Percentiles rank a stretch among this genome's conserved stretches.
These are phyloP conservation scores for Albula glossodonta DNA, from an alignment of 2,113 vertebrate species.

Conservation along the genomic window DNA sequence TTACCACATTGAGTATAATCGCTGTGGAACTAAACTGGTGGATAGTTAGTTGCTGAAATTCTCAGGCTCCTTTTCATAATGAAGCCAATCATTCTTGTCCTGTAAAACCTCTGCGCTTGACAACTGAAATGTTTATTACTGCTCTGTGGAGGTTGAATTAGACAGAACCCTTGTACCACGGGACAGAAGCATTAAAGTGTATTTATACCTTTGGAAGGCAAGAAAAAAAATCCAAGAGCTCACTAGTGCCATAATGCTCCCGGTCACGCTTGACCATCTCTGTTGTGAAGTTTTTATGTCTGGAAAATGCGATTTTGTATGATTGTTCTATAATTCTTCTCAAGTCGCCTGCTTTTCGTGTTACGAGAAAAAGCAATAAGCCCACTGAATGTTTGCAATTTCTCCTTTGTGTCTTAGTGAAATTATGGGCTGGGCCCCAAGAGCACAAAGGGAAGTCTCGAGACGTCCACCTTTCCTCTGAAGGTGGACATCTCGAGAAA, in stretches of 20 bases:
- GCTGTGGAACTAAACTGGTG: neutral
- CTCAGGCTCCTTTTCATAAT: neutral
- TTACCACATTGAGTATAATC: neutral
- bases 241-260: neutral
- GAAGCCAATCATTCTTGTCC: neutral
- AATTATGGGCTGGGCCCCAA: neutral
- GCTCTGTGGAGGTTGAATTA: neutral
- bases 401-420: neutral
- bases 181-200: neutral
- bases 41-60: neutral
- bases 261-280: neutral
- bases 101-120: neutral
- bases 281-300: neutral
- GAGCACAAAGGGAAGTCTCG: neutral
- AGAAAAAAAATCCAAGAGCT: neutral
- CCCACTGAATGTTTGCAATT: neutral
- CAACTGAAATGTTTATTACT: neutral
- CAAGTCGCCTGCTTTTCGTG: neutral
- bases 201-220: neutral
- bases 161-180: neutral
- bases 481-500: neutral
- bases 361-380: neutral
- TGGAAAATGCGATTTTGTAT: neutral
- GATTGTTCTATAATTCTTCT: neutral
- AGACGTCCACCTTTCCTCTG: neutral